Percentiles rank a stretch among this genome's conserved stretches.
Conservation (phyloP, 2,888 invertebrate genomes). For the Meta bourneti region DNA sequence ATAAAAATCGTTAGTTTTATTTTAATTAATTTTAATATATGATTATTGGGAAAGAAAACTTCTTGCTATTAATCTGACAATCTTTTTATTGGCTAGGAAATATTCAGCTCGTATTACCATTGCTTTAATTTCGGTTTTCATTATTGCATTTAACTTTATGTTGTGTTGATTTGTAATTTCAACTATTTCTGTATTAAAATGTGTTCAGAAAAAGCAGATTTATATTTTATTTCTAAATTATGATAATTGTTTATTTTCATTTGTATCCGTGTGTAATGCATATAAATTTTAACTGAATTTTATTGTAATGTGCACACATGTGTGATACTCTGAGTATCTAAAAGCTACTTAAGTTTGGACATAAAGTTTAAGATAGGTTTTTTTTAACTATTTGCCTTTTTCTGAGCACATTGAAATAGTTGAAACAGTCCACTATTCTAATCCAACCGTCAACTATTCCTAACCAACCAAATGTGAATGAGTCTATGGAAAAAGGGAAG, state of each 20-base stretch:
- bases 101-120: neutral
- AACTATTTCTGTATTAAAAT: slow-evolving; percentile 43
- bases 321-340: too few relatives aligned
- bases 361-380: neutral
- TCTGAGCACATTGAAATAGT: neutral
- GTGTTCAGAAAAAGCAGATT: neutral
- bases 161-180: slow-evolving; percentile 19
- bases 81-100: slow-evolving; percentile 26
- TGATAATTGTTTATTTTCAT: too few relatives aligned
- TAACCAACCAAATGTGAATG: slow-evolving; percentile 30
- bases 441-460: neutral
- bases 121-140: slow-evolving; percentile 16
- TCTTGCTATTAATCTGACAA: slow-evolving; percentile 21
- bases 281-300: too few relatives aligned
- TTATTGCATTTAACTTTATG: slow-evolving; percentile 24
- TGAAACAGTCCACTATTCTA: neutral
- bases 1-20: too few relatives aligned
- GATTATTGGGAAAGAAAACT: neutral
- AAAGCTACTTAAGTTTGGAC: neutral
- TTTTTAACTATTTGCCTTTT: neutral
- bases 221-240: too few relatives aligned
- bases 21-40: too few relatives aligned
- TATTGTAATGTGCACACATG: too few relatives aligned
- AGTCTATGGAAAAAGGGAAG: slow-evolving; percentile 34
- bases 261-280: too few relatives aligned